These are phyloP conservation scores for Pyrgilauda ruficollis DNA, from an alignment of 2,113 vertebrate species.

Conservation along the genomic window DNA sequence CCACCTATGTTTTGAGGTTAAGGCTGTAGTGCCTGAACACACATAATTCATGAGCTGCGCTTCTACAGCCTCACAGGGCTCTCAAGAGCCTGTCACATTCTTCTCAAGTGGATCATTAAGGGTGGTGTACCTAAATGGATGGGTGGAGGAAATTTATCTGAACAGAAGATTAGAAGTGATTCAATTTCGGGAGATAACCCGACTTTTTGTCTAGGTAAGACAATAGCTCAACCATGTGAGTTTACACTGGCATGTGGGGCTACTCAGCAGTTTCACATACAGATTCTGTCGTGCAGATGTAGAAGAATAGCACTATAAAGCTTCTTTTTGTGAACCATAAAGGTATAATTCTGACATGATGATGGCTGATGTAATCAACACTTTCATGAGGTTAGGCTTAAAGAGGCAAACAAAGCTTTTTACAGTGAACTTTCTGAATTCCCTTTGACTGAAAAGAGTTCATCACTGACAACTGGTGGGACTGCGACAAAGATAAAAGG, in stretches of 20 bases:
- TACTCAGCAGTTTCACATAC: conserved; percentile 12
- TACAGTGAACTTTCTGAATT: background rate
- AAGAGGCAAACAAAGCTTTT: conserved; percentile 5
- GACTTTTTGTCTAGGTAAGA: conserved; percentile 35
- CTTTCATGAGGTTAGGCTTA: background rate
- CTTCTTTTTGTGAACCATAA: background rate
- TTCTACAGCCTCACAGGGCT: background rate
- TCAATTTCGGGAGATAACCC: conserved; percentile 50
- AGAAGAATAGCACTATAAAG: conserved; percentile 28
- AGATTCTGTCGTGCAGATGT: background rate
- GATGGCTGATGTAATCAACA: conserved; percentile 9
- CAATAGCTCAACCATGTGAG: background rate
- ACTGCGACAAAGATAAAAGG: background rate
- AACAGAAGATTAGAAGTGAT: conserved; percentile 56
- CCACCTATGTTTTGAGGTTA: background rate
- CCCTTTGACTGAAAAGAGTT: background rate
- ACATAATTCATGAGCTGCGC: background rate
- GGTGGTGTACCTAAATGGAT: conserved; percentile 40
- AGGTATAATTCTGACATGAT: conserved; percentile 13
- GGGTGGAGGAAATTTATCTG: conserved; percentile 59
- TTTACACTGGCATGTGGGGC: background rate
- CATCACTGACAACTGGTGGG: background rate
- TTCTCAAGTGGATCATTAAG: conserved; percentile 60
- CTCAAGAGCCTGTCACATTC: conserved; percentile 34
- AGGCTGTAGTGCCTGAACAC: background rate